phyloP scores from a whole-genome alignment of 2,113 vertebrate genomes.

The Craseonycteris thonglongyai region DNA sequence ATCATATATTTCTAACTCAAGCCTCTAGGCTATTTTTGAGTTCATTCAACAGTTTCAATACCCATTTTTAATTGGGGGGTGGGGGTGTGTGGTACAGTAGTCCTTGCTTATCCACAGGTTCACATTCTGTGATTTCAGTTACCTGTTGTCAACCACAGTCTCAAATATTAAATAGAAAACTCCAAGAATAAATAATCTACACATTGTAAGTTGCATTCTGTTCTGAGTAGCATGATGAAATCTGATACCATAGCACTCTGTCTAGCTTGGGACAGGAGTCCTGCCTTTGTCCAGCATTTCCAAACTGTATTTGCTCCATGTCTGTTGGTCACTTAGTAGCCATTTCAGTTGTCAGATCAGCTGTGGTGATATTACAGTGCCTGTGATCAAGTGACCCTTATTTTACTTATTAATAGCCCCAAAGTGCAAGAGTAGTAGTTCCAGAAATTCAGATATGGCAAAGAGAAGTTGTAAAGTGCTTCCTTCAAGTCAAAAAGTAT shows the following conservation, averaged over 20 bases:
- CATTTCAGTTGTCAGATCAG: not conserved
- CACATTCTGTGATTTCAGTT: not conserved
- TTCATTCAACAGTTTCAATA: not conserved
- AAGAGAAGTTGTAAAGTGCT: not conserved
- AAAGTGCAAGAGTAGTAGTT: not conserved
- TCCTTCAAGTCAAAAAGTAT: not conserved
- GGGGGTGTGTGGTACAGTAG: too few relatives aligned
- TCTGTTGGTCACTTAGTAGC: not conserved
- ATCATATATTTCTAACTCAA: not conserved
- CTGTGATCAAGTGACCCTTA: not conserved
- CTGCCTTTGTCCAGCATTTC: not conserved
- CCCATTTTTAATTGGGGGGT: not conserved
- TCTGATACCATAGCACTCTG: not conserved
- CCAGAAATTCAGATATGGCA: not conserved
- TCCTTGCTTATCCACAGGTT: not conserved
- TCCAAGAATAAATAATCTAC: too few relatives aligned
- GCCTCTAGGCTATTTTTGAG: not conserved
- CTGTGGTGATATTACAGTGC: too few relatives aligned
- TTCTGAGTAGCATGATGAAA: not conserved
- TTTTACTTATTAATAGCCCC: not conserved
- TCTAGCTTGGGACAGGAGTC: not conserved
- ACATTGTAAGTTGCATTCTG: not conserved
- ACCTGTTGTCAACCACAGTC: not conserved
- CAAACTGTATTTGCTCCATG: too few relatives aligned
- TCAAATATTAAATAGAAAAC: not conserved